These are phyloP conservation scores for Zaprionus lineosus DNA, from an alignment of 2,888 invertebrate genomes.

Conservation along the genomic window DNA sequence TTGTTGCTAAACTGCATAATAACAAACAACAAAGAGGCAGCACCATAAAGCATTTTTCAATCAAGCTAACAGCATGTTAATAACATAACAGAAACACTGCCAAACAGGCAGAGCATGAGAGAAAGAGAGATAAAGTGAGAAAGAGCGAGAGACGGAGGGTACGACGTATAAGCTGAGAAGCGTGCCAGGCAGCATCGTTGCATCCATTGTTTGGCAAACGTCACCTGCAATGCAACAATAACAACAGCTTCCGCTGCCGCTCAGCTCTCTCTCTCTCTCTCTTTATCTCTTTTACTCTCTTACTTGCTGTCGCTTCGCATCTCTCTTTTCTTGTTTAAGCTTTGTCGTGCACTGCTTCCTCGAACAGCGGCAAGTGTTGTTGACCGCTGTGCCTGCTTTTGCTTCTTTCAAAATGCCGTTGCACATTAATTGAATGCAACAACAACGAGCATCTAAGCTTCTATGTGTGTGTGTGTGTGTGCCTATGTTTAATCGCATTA, in stretches of 20 bases:
- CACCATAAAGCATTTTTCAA: constrained; percentile 73
- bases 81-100: constrained; percentile 56
- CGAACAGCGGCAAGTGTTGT: constrained; percentile 65
- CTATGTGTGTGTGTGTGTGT: constrained; percentile 8
- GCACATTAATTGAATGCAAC: constrained; percentile 70
- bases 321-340: constrained; percentile 25
- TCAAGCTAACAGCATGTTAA: constrained; percentile 76
- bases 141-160: constrained; percentile 2
- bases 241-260: constrained; percentile 32
- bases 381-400: constrained; percentile 55
- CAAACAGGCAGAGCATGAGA: constrained; percentile 5
- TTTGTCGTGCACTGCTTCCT: constrained; percentile 50
- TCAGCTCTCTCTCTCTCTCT: constrained; percentile 7
- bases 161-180: constrained; percentile 25
- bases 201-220: constrained; percentile 63
- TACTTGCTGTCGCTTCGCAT: constrained; percentile 8
- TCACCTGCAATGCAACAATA: constrained; percentile 35
- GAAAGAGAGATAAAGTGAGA: constrained; percentile 4
- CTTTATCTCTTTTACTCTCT: constrained; percentile 5
- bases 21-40: constrained; percentile 23
- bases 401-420: constrained; percentile 69
- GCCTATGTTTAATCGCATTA: constrained; percentile 28
- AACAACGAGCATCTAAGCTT: constrained; percentile 27
- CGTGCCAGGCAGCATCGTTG: constrained; percentile 45
- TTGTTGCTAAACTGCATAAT: constrained; percentile 26